These are phyloP conservation scores for Cataglyphis rosenhaueri DNA, from an alignment of 2,888 invertebrate species.

Conservation along the genomic window DNA sequence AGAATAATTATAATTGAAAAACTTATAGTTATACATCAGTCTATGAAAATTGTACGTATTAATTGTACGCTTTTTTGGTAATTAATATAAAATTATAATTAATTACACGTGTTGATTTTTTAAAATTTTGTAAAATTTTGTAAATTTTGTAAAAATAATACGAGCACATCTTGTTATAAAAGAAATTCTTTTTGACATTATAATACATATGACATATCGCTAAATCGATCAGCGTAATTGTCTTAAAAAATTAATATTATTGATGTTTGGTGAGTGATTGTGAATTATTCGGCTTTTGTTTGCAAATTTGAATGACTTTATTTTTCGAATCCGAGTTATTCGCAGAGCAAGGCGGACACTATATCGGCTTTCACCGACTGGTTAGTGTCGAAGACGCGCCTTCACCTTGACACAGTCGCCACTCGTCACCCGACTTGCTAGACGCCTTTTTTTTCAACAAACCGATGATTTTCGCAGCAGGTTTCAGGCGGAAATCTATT, in stretches of 20 bases:
- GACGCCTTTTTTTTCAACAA: neutral
- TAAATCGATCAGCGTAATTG: neutral
- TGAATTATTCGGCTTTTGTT: slow-evolving; percentile 1
- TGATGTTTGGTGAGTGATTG: neutral
- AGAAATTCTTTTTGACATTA: neutral
- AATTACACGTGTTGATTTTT: neutral
- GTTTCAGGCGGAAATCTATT: neutral
- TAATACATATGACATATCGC: neutral
- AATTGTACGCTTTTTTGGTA: neutral
- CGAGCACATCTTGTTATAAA: neutral
- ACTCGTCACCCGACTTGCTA: neutral
- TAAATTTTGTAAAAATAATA: too few relatives aligned
- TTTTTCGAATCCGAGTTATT: slow-evolving; percentile 60
- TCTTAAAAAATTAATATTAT: neutral
- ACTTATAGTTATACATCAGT: neutral
- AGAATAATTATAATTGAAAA: neutral
- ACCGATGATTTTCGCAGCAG: neutral
- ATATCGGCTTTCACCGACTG: slow-evolving; percentile 75
- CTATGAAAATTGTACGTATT: neutral
- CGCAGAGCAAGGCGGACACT: slow-evolving; percentile 51
- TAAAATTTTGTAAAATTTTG: too few relatives aligned
- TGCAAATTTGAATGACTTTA: slow-evolving; percentile 7
- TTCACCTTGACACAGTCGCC: slow-evolving; percentile 81
- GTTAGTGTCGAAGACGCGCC: slow-evolving; percentile 71
- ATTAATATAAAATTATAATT: neutral